Evolutionary conservation across 2,113 vertebrate genomes (phyloP).

Genomic region (Danionella cerebrum): DNA sequence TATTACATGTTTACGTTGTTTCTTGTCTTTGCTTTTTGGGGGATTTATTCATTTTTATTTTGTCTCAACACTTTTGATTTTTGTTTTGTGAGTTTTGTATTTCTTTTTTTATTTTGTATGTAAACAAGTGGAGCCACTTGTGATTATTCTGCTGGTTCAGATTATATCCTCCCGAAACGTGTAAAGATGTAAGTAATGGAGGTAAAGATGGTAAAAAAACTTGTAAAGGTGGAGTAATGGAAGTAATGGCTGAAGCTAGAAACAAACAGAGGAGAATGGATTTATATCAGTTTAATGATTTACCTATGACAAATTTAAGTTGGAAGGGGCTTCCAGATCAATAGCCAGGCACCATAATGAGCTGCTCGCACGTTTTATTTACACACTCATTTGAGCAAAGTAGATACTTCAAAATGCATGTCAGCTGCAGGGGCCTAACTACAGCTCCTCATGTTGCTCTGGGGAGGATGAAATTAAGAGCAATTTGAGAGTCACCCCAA

Average conservation of each 20-base stretch:
- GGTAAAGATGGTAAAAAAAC: conserved; percentile 7
- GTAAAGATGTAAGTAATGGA: background rate
- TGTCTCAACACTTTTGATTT: too few species aligned
- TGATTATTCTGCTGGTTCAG: too few species aligned
- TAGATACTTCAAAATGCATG: conserved; percentile 43
- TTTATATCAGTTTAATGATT: conserved; percentile 66
- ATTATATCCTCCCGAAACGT: background rate
- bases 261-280: conserved; percentile 12
- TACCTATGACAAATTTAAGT: conserved; percentile 62
- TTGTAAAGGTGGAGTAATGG: too few species aligned
- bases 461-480: conserved; percentile 15
- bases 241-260: background rate
- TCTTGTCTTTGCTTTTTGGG: too few species aligned
- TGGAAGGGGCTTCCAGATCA: conserved; percentile 61
- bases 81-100: too few species aligned
- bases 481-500: conserved; percentile 3
- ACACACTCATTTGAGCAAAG: conserved; percentile 50
- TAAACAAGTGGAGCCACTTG: too few species aligned
- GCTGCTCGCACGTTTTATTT: conserved; percentile 57
- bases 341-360: conserved; percentile 60
- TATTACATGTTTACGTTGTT: too few species aligned
- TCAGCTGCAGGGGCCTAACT: conserved; percentile 26
- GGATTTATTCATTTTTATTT: too few species aligned
- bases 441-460: background rate
- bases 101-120: too few species aligned